These are phyloP conservation scores for Thunnus albacares DNA, from an alignment of 2,797 vertebrate species.

Conservation along the genomic window DNA sequence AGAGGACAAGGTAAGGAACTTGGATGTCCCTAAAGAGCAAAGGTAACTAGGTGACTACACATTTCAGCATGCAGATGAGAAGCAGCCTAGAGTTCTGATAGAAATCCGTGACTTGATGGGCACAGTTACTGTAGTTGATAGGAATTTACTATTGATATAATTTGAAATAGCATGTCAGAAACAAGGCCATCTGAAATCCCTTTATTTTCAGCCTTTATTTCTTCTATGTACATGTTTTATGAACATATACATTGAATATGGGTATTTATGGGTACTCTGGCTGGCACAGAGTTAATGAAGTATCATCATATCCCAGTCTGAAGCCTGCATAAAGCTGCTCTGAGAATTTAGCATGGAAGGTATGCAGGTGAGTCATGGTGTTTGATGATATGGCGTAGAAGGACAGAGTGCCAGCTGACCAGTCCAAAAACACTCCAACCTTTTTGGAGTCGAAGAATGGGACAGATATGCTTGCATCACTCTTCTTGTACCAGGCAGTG, in stretches of 20 bases:
- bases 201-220: not conserved
- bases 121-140: not conserved
- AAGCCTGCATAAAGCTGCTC: constrained; percentile 53
- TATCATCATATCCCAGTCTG: not conserved
- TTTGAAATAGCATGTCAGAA: not conserved
- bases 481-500: constrained; percentile 18
- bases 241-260: not conserved
- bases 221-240: not conserved
- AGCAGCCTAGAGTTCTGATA: not conserved
- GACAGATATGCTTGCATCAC: not conserved
- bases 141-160: not conserved
- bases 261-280: constrained; percentile 2
- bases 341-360: constrained; percentile 25
- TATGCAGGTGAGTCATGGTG: constrained; percentile 53
- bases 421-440: constrained; percentile 50
- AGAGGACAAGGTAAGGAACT: too few species aligned
- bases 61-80: too few species aligned
- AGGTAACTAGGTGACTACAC: too few species aligned
- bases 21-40: too few species aligned
- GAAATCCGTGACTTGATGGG: not conserved
- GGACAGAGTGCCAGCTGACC: constrained; percentile 45
- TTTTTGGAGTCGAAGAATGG: constrained; percentile 40
- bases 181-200: not conserved
- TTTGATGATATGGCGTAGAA: constrained; percentile 40
- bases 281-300: constrained; percentile 12